Evolutionary conservation across 2,888 invertebrate species (phyloP).

Genomic region (Acheta domesticus): DNA sequence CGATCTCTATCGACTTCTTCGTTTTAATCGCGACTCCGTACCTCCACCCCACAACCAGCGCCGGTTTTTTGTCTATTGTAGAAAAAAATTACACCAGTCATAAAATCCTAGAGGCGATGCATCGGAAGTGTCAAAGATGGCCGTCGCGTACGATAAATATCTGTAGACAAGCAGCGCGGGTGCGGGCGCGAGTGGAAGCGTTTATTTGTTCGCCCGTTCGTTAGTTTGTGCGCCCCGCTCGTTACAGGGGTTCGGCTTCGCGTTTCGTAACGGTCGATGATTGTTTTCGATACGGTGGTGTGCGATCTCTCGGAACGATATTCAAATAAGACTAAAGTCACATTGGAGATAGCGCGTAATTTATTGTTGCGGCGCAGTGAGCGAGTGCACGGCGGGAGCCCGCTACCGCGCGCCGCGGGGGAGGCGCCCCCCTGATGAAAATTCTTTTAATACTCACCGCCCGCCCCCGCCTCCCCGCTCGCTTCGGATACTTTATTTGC

Average conservation of each 20-base stretch:
- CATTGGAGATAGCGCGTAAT: not conserved
- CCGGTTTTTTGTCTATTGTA: too few species aligned
- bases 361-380: not conserved
- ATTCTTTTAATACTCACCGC: not conserved
- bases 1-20: too few species aligned
- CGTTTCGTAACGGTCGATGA: constrained; percentile 1
- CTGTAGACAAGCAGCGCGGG: not conserved
- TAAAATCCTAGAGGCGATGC: too few species aligned
- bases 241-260: not conserved
- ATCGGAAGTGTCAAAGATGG: too few species aligned
- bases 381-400: not conserved
- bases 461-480: not conserved
- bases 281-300: constrained; percentile 18
- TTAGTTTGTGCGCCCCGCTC: not conserved
- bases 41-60: too few species aligned
- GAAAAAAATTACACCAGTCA: too few species aligned
- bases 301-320: not conserved
- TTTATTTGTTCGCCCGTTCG: not conserved
- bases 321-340: not conserved
- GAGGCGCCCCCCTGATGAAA: not conserved
- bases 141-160: not conserved
- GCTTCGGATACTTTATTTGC: too few species aligned
- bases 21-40: too few species aligned
- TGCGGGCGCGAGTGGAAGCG: not conserved
- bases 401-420: not conserved